These are phyloP conservation scores for Rhogogaster chlorosoma DNA, from an alignment of 2,888 invertebrate genomes.

Conservation along the genomic window DNA sequence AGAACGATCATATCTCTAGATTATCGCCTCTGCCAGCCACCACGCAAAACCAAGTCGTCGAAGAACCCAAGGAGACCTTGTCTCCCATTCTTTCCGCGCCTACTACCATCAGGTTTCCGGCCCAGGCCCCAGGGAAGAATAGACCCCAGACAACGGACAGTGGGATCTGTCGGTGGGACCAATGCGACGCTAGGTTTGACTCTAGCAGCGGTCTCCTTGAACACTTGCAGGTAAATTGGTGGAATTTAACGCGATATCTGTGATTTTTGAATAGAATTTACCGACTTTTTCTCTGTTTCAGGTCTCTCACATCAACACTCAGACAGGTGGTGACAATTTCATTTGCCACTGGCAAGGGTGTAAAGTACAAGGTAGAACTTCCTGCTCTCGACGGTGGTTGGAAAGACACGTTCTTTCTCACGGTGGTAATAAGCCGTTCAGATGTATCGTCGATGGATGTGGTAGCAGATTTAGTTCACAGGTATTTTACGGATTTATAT, in stretches of 20 bases:
- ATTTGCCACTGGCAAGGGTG: conserved; percentile 96
- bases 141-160: conserved; percentile 76
- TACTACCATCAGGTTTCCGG: conserved; percentile 90
- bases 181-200: conserved; percentile 89
- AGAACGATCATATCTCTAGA: conserved; percentile 58
- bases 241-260: background rate
- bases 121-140: conserved; percentile 72
- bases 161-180: conserved; percentile 89
- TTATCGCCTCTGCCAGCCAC: conserved; percentile 51
- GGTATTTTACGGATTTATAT: conserved; percentile 80
- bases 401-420: conserved; percentile 95
- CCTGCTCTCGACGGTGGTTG: conserved; percentile 95
- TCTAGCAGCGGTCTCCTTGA: conserved; percentile 90
- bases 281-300: conserved; percentile 74
- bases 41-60: conserved; percentile 69
- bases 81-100: conserved; percentile 90
- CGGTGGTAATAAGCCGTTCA: conserved; percentile 94
- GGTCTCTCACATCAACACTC: conserved; percentile 91
- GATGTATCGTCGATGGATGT: conserved; percentile 97
- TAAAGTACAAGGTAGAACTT: conserved; percentile 95
- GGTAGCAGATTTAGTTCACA: conserved; percentile 92
- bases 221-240: conserved; percentile 87
- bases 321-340: conserved; percentile 90
- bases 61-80: conserved; percentile 74
- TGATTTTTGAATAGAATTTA: background rate